Base-by-base conservation (phyloP, 2,113 vertebrate genomes). In the Elaphurus davidianus region DNA sequence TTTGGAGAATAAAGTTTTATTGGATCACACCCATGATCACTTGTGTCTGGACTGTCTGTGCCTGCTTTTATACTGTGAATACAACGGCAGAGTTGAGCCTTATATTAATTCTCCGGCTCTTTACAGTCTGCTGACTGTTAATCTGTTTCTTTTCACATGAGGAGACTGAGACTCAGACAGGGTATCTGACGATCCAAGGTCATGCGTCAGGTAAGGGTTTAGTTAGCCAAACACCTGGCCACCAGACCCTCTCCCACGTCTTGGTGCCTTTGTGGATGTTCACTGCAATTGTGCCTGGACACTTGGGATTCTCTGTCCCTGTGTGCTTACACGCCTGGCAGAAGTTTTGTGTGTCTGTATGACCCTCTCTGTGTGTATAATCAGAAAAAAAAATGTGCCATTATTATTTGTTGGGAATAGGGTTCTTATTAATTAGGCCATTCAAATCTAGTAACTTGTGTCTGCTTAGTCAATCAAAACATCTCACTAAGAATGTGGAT, bases 1-100 rank as follows among this genome's bases (percentile, higher is more conserved):
- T 57, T 81, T 17, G 57, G 71, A 57, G 93, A 92, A 62, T 86
- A 82, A 97, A 94, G 88, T 83, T 94, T 94, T 95, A 90, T 47
- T 87, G 93, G 91, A 19, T 78, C 84, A 47, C 50, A 52, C 67
- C 9, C 86, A 52, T 0, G 2, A 10, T 11, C n/a, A 8, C 28
- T 85, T 57, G 47, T n/a, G 60, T 52, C 28, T 2, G 4, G 5
- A 9, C 7, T n/a, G 50, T 60, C 62, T 40, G 2, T 10, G 59
- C 47, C 33, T 6, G 30, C n/a, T 45, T 43, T 40, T 60, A 90
- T 0, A 36, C 33, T 45, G 27, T 27, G 71, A 43, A 14, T 7
- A 30, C 6, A 14, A 59, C 0, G 11, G 60, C 87, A 50, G 82
- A 12, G 7, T 21, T 33, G 14, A 6, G 52, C 54, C 16, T 11